Evolutionary conservation across 92 coral and sea anemone species (phyloP), one percentile per base, ranked within the genome.

Genomic region (Porites rus): DNA sequence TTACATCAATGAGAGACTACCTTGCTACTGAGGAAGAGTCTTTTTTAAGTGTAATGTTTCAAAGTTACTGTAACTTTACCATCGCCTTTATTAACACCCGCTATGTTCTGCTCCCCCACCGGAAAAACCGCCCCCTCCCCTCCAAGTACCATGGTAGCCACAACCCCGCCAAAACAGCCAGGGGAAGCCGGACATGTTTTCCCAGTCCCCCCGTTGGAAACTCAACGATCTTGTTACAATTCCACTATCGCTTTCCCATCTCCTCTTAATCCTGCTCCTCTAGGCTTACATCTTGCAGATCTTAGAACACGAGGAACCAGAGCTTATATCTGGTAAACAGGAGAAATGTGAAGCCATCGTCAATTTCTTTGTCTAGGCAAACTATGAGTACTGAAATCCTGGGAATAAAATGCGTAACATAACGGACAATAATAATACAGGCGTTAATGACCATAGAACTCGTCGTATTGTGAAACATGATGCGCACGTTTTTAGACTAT

Each of bases 21-120:
- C 98, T 96, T 70, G 96, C 98, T 24, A 94, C 98, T 56, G 96
- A 96, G 25, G 94, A 91, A 51, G 93, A 82, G 6, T n/a, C 61
- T 56, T 14, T 56, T 10, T 56, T 9, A 56, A 56, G 1, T 7
- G 65, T 56, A 77, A 63, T 17, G 28, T 25, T 63, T 78, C 18
- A 69, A 69, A 14, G 75, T 69, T 4, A 80, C 16, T 21, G 67
- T 25, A 53, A 69, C 85, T 58, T 68, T 80, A 1, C 85, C 85
- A 4, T 80, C 67, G 7, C 85, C 85, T 68, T 80, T 80, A 10
- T 80, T 25, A 25, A 25, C 28, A 25, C 28, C 28, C 28, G 28
- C 28, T 22, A 1, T 25, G 28, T 25, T 21, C 51, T 80, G 68
- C 46, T 95, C 95, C 62, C 96, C 28, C 28, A 25, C 28, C 28